phyloP scores from a whole-genome alignment of 2,797 vertebrate genomes.

The Anguilla megastoma region DNA sequence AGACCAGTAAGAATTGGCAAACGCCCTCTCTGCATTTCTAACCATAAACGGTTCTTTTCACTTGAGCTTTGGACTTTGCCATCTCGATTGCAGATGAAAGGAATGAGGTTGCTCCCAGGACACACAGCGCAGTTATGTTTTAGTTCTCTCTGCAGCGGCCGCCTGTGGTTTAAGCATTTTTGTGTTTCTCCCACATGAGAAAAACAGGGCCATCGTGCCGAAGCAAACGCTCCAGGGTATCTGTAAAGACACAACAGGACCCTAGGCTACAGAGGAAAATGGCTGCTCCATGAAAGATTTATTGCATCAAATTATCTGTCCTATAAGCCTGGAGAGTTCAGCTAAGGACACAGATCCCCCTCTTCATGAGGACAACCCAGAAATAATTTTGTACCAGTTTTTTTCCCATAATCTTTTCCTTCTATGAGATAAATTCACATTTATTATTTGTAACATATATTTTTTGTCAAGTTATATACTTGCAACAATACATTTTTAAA shows the following conservation, averaged over 20 bases:
- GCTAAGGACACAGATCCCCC: not conserved
- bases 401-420: constrained; percentile 1
- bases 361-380: constrained; percentile 1
- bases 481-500: not conserved
- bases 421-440: not conserved
- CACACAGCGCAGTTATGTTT: not conserved
- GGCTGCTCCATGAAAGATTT: constrained; percentile 18
- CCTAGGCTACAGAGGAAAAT: constrained; percentile 1
- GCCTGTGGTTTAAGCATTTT: constrained; percentile 22
- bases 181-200: constrained; percentile 23
- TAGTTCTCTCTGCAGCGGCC: not conserved
- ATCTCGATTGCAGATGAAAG: constrained; percentile 15
- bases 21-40: not conserved
- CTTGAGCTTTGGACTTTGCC: not conserved
- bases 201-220: constrained; percentile 12
- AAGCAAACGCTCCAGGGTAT: constrained; percentile 24
- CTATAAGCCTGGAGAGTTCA: not conserved
- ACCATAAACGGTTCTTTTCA: not conserved
- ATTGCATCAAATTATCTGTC: constrained; percentile 16
- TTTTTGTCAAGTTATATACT: not conserved
- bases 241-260: constrained; percentile 13
- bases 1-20: not conserved
- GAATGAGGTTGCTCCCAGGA: constrained; percentile 6
- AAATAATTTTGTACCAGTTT: not conserved
- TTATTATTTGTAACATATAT: not conserved